These are phyloP conservation scores for Crotalus viridis DNA, from an alignment of 2,113 vertebrate genomes.

Conservation along the genomic window DNA sequence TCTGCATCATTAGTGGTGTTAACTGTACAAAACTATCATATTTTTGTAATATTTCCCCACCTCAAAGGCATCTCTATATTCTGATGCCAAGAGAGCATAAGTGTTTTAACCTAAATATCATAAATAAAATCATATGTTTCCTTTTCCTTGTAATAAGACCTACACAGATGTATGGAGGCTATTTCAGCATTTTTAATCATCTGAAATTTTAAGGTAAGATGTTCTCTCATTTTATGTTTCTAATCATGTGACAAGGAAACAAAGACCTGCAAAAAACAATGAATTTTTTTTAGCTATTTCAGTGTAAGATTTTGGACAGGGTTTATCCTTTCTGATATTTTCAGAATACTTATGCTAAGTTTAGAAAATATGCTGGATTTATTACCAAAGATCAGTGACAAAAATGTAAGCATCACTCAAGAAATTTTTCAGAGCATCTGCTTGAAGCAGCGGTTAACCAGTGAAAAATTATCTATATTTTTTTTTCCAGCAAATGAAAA, in stretches of 20 bases:
- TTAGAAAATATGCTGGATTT: neutral
- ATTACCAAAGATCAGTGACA: neutral
- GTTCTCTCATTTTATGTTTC: neutral
- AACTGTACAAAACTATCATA: neutral
- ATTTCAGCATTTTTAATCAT: conserved; percentile 2
- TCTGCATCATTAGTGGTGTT: neutral
- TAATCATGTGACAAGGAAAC: neutral
- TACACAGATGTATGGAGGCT: neutral
- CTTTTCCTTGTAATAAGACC: neutral
- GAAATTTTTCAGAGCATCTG: neutral
- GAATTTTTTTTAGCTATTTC: neutral
- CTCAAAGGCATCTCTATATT: neutral
- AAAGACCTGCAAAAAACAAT: neutral
- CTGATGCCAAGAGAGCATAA: neutral
- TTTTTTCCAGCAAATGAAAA: neutral
- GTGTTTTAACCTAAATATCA: neutral
- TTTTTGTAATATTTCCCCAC: neutral
- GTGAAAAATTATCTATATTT: neutral
- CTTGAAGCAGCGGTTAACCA: neutral
- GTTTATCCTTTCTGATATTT: neutral
- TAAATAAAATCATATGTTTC: neutral
- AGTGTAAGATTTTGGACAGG: neutral
- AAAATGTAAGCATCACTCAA: neutral
- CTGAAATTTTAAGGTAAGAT: neutral
- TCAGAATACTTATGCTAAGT: neutral